Evolutionary conservation across 2,113 vertebrate species (phyloP).

Genomic region (Sialia sialis): DNA sequence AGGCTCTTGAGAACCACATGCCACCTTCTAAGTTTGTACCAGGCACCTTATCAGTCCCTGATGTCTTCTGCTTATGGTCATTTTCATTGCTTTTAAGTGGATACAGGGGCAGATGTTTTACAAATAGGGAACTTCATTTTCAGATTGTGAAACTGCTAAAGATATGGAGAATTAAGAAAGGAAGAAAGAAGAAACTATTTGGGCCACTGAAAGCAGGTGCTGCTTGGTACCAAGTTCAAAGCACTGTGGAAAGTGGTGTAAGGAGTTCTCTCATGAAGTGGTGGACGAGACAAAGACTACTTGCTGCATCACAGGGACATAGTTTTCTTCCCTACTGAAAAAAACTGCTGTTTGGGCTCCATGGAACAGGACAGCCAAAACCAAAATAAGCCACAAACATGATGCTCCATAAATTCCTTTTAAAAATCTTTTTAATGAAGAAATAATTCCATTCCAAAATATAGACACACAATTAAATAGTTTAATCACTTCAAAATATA

Average conservation of each 20-base stretch:
- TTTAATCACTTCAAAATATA: conserved; percentile 90
- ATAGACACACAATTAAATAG: conserved; percentile 91
- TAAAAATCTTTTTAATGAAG: conserved; percentile 88
- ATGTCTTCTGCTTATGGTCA: background rate
- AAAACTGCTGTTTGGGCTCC: fast-evolving
- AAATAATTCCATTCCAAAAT: conserved; percentile 90
- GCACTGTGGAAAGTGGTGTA: fast-evolving
- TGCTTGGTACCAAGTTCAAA: fast-evolving
- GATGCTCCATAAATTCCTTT: conserved; percentile 63
- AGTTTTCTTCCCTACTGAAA: background rate
- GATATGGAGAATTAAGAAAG: background rate
- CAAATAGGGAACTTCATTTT: background rate
- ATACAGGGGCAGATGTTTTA: background rate
- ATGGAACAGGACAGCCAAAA: background rate
- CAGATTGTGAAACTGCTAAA: background rate
- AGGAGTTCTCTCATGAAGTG: background rate
- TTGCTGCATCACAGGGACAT: background rate
- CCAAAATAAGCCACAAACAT: conserved; percentile 10
- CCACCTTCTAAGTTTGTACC: background rate
- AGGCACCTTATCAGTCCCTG: background rate
- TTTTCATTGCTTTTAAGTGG: background rate
- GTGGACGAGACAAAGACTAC: background rate
- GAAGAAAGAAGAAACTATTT: background rate
- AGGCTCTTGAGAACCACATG: background rate
- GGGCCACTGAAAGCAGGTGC: background rate